Evolutionary conservation across 2,113 vertebrate genomes (phyloP).

Genomic region (Cyanoramphus novaezelandiae): DNA sequence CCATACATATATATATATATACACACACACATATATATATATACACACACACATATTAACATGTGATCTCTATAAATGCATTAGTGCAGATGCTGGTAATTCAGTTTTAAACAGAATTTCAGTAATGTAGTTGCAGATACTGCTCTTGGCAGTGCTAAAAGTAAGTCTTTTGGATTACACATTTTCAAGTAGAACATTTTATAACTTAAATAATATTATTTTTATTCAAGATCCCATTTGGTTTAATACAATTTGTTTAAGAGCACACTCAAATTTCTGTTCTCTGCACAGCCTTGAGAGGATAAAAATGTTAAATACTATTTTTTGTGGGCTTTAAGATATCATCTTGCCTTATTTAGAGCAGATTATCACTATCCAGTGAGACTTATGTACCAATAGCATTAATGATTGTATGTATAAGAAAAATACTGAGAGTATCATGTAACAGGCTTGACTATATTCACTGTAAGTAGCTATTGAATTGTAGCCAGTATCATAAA

Average conservation of each 20-base stretch:
- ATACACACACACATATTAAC: not conserved
- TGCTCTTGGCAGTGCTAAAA: conserved; percentile 52
- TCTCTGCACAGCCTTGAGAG: not conserved
- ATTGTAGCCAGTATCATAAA: not conserved
- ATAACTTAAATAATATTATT: conserved; percentile 60
- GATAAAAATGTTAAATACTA: conserved; percentile 29
- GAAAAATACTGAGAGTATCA: not conserved
- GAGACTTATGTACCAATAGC: not conserved
- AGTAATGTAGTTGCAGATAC: conserved; percentile 36
- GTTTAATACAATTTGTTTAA: conserved; percentile 47
- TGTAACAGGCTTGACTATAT: not conserved
- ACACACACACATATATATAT: not conserved
- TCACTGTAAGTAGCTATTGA: not conserved
- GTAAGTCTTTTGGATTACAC: conserved; percentile 48
- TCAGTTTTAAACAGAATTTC: conserved; percentile 10
- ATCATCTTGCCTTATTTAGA: conserved; percentile 14
- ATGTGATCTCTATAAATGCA: not conserved
- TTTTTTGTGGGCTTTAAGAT: not conserved
- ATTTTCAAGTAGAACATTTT: conserved; percentile 42
- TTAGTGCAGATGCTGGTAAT: not conserved
- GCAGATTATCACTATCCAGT: not conserved
- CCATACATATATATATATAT: not conserved
- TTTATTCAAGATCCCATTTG: conserved; percentile 28
- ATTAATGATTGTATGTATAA: not conserved
- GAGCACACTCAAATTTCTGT: conserved; percentile 23